phyloP scores from a whole-genome alignment of 1,140 invertebrate genomes.

The Pogonognathellus flavescens region DNA sequence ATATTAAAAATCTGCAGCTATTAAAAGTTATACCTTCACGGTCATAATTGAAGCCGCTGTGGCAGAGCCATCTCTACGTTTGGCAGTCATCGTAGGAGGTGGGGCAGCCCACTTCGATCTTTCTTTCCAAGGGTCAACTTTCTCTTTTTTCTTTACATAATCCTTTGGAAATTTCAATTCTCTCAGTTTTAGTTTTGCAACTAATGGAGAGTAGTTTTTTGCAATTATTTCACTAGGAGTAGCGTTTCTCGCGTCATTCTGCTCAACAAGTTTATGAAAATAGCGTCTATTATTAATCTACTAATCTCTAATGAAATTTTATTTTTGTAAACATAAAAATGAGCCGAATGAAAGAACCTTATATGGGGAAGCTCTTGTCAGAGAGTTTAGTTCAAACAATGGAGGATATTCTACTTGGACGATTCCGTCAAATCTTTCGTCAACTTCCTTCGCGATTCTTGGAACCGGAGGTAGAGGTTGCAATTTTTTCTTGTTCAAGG shows the following conservation, averaged over 20 bases:
- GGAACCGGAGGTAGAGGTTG: constrained; percentile 18
- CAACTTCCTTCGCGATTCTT: constrained; percentile 42
- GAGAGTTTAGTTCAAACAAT: constrained; percentile 72
- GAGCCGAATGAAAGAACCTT: constrained; percentile 68
- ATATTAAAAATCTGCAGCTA: constrained; percentile 2
- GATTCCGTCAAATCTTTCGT: constrained; percentile 32
- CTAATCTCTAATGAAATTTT: no score
- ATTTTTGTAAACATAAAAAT: constrained; percentile 4
- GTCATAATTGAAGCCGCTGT: constrained; percentile 67
- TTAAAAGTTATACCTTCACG: constrained; percentile 39
- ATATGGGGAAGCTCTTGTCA: constrained; percentile 75
- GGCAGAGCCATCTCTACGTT: constrained; percentile 59
- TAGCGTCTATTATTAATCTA: no score
- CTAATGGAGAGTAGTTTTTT: constrained; percentile 74
- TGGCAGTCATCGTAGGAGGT: neutral
- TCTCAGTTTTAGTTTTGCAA: constrained; percentile 72
- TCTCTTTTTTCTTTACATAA: neutral
- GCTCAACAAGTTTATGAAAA: neutral
- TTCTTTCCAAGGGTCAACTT: neutral
- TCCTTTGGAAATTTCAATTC: constrained; percentile 70
- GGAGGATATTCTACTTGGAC: constrained; percentile 71
- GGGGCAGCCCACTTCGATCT: constrained; percentile 65
- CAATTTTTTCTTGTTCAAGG: constrained; percentile 22
- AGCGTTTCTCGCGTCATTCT: constrained; percentile 73
- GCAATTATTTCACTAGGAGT: constrained; percentile 79